phyloP scores from a whole-genome alignment of 2,888 invertebrate species.

The Drosophila pullipes region DNA sequence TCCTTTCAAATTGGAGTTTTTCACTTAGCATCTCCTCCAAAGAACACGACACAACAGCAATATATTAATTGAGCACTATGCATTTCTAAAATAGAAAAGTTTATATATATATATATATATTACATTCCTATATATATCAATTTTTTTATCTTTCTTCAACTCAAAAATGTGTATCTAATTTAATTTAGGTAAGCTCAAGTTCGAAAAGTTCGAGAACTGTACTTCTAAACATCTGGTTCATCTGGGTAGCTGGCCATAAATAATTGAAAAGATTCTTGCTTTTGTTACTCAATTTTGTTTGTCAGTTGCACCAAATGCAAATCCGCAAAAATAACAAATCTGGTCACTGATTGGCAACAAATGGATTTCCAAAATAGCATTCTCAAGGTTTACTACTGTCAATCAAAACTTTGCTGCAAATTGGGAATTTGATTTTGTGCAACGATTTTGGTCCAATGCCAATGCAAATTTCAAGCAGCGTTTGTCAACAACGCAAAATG shows the following conservation, averaged over 20 bases:
- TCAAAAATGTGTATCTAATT: not conserved
- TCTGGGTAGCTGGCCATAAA: not conserved
- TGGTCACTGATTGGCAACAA: constrained; percentile 23
- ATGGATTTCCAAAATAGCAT: constrained; percentile 35
- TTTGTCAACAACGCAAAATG: constrained; percentile 49
- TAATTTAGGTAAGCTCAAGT: not conserved
- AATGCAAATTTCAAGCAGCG: constrained; percentile 41
- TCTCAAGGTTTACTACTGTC: constrained; percentile 56
- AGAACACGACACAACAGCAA: not conserved
- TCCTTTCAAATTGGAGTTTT: not conserved
- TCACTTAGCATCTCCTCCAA: not conserved
- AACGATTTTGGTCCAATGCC: constrained; percentile 48
- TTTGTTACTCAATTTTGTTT: not conserved
- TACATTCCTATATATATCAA: not conserved
- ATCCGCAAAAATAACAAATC: constrained; percentile 11
- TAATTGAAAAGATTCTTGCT: not conserved
- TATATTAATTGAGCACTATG: not conserved
- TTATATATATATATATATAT: accelerated
- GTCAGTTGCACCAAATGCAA: constrained; percentile 22
- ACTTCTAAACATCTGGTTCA: not conserved
- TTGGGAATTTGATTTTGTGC: constrained; percentile 51
- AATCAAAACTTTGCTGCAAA: constrained; percentile 57
- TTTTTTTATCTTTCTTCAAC: not conserved
- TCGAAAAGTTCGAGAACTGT: not conserved
- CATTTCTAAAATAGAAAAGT: not conserved